A percentile compares a stretch with the other conserved stretches of the same genome.
Evolutionary conservation across 2,113 vertebrate genomes (phyloP).

Genomic region (Elaphurus davidianus): DNA sequence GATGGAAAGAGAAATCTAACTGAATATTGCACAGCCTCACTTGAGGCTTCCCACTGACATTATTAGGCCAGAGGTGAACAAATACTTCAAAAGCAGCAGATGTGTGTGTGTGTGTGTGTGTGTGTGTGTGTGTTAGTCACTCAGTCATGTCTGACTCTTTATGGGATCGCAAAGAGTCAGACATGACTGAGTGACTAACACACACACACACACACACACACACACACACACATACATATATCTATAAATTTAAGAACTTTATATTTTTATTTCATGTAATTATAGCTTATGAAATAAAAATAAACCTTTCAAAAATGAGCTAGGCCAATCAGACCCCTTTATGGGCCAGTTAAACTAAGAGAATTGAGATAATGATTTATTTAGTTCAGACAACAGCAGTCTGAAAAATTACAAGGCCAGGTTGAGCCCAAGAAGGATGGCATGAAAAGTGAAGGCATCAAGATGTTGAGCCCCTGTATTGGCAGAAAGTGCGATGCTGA

Average conservation of each 20-base stretch:
- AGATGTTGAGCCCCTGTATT: not conserved
- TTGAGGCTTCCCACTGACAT: not conserved
- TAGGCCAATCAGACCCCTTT: not conserved
- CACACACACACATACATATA: not conserved
- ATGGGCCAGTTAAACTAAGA: not conserved
- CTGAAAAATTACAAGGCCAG: not conserved
- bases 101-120: not conserved
- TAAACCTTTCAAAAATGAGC: not conserved
- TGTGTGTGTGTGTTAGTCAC: not conserved
- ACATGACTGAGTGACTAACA: not conserved
- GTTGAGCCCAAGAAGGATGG: not conserved
- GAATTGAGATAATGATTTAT: no score
- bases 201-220: no score
- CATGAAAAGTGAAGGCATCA: not conserved
- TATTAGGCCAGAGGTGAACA: not conserved
- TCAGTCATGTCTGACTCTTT: no score
- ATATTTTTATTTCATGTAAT: not conserved
- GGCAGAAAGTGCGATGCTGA: not conserved
- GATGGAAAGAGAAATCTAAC: not conserved
- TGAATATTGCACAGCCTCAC: not conserved
- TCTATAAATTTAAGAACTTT: no score
- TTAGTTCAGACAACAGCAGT: not conserved
- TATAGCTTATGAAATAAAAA: not conserved
- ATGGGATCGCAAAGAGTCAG: not conserved
- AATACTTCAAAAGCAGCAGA: not conserved